Evolutionary conservation across 2,113 vertebrate species (phyloP).

Genomic region (Ginglymostoma cirratum): DNA sequence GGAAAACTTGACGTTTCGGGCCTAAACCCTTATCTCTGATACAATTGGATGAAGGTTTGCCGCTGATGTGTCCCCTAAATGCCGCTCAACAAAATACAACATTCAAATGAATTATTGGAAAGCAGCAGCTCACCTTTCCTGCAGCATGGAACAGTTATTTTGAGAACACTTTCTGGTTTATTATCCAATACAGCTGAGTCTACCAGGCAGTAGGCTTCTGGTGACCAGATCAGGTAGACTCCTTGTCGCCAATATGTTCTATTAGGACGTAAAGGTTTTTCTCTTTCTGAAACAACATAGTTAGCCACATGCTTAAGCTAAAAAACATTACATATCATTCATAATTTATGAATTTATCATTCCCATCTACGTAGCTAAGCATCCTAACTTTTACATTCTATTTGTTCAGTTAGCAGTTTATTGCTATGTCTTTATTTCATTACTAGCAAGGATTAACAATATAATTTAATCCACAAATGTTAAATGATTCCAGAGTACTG

Average conservation of each 20-base stretch:
- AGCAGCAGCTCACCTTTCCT: slow-evolving; percentile 71
- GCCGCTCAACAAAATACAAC: background rate
- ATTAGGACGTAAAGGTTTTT: slow-evolving; percentile 70
- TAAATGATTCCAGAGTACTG: background rate
- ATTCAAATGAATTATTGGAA: background rate
- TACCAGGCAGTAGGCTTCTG: slow-evolving; percentile 86
- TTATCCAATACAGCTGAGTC: slow-evolving; percentile 68
- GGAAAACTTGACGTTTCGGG: too few relatives aligned
- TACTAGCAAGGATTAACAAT: background rate
- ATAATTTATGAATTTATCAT: background rate
- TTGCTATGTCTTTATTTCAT: background rate
- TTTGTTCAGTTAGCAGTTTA: background rate
- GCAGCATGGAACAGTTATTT: slow-evolving; percentile 84
- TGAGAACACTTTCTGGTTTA: slow-evolving; percentile 73
- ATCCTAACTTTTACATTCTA: background rate
- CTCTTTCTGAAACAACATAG: slow-evolving; percentile 45
- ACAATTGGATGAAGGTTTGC: background rate
- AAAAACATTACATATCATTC: background rate
- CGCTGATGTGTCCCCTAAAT: background rate
- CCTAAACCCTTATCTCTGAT: too few relatives aligned
- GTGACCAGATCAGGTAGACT: slow-evolving; percentile 88
- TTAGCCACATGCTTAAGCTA: background rate
- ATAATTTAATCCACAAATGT: background rate
- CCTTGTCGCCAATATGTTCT: slow-evolving; percentile 89
- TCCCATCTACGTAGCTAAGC: too few relatives aligned